phyloP scores from a whole-genome alignment of 2,113 vertebrate species.

The pig (Sus scrofa) region DNA sequence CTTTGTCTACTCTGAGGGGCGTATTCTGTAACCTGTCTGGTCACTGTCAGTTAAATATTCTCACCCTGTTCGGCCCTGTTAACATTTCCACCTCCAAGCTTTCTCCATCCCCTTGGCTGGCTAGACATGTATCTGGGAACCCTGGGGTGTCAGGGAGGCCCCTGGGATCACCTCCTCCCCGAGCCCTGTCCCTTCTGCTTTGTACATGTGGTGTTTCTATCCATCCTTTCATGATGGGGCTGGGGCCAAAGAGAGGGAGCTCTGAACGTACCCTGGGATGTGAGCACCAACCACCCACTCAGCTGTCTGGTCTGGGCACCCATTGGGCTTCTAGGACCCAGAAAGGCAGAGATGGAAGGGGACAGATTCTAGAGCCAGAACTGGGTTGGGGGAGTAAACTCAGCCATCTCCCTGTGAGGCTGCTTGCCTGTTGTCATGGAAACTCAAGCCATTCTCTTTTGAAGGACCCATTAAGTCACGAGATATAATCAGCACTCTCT shows the following conservation, averaged over 20 bases:
- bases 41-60: not conserved
- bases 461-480: slow-evolving; percentile 83
- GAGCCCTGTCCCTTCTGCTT: not conserved
- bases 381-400: slow-evolving; percentile 13
- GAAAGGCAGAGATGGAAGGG: not conserved
- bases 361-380: slow-evolving; percentile 56
- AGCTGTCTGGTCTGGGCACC: not conserved
- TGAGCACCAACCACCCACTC: not conserved
- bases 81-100: not conserved
- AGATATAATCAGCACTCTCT: slow-evolving; percentile 73
- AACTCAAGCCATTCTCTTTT: slow-evolving; percentile 79
- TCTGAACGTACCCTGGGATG: no score
- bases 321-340: not conserved
- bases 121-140: not conserved
- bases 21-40: not conserved
- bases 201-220: not conserved
- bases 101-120: not conserved
- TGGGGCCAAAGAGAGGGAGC: not conserved
- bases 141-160: not conserved
- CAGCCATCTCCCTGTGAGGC: slow-evolving; percentile 69
- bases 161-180: not conserved
- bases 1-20: not conserved
- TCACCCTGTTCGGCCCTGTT: not conserved
- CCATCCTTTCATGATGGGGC: accelerated
- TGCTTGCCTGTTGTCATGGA: slow-evolving; percentile 84